Conservation (phyloP, 2,888 invertebrate species). For the Lasiommata megera region DNA sequence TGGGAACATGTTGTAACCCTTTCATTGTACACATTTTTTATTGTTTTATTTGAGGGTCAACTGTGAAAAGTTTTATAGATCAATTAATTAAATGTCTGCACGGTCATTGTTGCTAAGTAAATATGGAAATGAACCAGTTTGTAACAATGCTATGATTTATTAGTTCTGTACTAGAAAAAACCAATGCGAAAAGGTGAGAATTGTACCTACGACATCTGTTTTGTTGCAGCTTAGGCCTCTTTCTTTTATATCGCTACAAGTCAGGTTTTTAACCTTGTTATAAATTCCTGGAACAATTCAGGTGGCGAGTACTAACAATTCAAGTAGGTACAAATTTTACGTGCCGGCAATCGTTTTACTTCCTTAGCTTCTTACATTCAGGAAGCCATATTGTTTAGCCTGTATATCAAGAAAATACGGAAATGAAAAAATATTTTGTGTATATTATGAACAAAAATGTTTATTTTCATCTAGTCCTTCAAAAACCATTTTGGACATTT, state of each 20-base stretch:
- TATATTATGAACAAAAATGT: too few relatives aligned
- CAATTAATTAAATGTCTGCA: slow-evolving; percentile 80
- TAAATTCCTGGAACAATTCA: not conserved
- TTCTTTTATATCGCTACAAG: slow-evolving; percentile 1
- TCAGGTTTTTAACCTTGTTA: not conserved
- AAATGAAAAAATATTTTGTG: too few relatives aligned
- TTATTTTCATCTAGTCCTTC: too few relatives aligned
- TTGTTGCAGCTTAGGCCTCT: slow-evolving; percentile 21
- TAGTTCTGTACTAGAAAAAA: slow-evolving; percentile 52
- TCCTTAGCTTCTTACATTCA: too few relatives aligned
- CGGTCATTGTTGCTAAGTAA: slow-evolving; percentile 77
- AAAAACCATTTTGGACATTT: too few relatives aligned
- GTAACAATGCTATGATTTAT: slow-evolving; percentile 78
- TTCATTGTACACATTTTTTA: slow-evolving; percentile 64
- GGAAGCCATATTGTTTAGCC: too few relatives aligned
- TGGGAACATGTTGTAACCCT: slow-evolving; percentile 75
- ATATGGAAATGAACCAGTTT: slow-evolving; percentile 71
- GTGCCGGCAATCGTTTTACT: too few relatives aligned
- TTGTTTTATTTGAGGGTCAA: slow-evolving; percentile 79
- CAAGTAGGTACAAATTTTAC: not conserved
- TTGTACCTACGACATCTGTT: slow-evolving; percentile 28
- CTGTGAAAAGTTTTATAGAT: slow-evolving; percentile 77
- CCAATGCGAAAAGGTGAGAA: slow-evolving; percentile 66
- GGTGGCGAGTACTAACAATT: not conserved
- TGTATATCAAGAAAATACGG: too few relatives aligned